Conservation (phyloP, 2,797 vertebrate species). For the Lophotriccus pileatus region DNA sequence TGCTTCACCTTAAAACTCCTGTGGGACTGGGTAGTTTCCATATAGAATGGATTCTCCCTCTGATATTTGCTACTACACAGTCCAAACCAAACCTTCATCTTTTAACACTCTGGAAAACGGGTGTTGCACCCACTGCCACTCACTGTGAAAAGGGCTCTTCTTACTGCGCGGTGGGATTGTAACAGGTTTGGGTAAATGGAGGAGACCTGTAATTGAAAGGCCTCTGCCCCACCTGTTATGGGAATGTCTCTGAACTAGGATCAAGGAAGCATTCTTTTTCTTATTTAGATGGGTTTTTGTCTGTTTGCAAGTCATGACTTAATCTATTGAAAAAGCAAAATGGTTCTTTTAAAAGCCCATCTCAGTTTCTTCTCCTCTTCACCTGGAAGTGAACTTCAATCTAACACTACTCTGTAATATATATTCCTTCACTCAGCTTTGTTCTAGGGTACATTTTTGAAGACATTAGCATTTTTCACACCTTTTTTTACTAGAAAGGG, state of each 20-base stretch:
- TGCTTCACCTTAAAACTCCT: not conserved
- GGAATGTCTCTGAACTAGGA: constrained; percentile 66
- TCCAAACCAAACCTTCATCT: not conserved
- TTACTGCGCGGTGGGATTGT: not conserved
- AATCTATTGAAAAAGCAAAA: not conserved
- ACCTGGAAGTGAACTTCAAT: too few species aligned
- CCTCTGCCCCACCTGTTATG: constrained; percentile 56
- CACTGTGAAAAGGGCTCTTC: not conserved
- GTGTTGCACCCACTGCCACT: not conserved
- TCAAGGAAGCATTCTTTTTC: constrained; percentile 62
- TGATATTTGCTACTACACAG: not conserved
- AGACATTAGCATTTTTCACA: constrained; percentile 55
- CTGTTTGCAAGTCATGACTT: constrained; percentile 46
- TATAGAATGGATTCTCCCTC: not conserved
- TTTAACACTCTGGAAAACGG: not conserved
- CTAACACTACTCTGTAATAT: not conserved
- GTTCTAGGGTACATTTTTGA: not conserved
- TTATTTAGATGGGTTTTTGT: constrained; percentile 36
- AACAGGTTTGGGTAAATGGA: not conserved
- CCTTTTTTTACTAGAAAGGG: constrained; percentile 60
- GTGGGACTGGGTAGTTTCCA: not conserved
- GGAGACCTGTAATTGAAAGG: constrained; percentile 33
- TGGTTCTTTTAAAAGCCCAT: not conserved
- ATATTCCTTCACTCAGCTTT: not conserved
- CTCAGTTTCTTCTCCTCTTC: not conserved